phyloP scores from a whole-genome alignment of 1,140 invertebrate genomes.

The Drosophila athabasca region DNA sequence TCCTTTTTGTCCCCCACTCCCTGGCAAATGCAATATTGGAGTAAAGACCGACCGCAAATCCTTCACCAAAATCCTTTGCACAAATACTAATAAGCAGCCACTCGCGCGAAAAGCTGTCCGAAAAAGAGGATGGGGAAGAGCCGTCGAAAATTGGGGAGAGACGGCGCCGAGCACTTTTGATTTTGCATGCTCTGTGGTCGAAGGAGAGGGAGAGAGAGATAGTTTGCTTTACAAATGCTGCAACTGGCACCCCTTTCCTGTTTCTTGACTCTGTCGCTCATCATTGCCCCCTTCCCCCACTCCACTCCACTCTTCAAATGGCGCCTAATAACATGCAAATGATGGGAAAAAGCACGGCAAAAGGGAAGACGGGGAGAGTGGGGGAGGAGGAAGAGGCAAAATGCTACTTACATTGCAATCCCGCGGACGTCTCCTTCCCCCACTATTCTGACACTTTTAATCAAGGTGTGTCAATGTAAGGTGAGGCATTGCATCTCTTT shows the following conservation, averaged over 20 bases:
- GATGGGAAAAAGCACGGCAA: slow-evolving; percentile 47
- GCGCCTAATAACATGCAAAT: slow-evolving; percentile 56
- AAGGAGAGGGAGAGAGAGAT: slow-evolving; percentile 21
- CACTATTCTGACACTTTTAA: slow-evolving; percentile 11
- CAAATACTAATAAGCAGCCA: slow-evolving; percentile 48
- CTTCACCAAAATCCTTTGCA: slow-evolving; percentile 40
- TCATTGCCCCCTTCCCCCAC: background rate
- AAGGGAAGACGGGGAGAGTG: background rate
- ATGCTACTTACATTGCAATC: slow-evolving; percentile 47
- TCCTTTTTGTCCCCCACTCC: no score
- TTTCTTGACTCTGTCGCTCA: background rate
- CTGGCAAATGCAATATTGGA: slow-evolving; percentile 4
- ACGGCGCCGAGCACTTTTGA: slow-evolving; percentile 21
- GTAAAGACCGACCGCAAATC: slow-evolving; percentile 37
- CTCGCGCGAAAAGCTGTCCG: slow-evolving; percentile 33
- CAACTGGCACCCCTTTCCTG: background rate
- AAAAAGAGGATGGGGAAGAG: slow-evolving; percentile 1
- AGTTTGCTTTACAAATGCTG: slow-evolving; percentile 25
- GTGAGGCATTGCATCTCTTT: no score
- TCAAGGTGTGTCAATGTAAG: slow-evolving; percentile 21
- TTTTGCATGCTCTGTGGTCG: slow-evolving; percentile 12
- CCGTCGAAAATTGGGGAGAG: background rate
- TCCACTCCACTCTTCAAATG: slow-evolving; percentile 20
- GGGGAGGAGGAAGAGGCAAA: slow-evolving; percentile 8
- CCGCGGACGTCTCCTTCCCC: slow-evolving; percentile 9